Evolutionary conservation across 2,113 vertebrate species (phyloP).

Genomic region (Actinemys pallida): DNA sequence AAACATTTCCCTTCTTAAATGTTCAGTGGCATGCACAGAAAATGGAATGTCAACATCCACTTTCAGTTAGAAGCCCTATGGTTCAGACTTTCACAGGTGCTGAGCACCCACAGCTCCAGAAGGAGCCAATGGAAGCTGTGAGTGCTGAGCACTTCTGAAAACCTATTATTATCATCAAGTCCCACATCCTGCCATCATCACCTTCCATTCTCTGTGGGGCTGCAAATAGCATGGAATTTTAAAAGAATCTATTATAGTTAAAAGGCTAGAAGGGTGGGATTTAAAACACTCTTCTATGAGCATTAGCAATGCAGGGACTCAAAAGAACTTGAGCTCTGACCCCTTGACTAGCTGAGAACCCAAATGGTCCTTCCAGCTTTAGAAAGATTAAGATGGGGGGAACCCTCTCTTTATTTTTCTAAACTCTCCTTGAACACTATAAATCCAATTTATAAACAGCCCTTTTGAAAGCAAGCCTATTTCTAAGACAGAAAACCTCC

Average conservation of each 20-base stretch:
- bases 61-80: neutral
- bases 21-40: neutral
- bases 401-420: constrained; percentile 26
- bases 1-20: neutral
- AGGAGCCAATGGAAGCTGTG: neutral
- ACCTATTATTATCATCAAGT: neutral
- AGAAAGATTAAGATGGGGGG: constrained; percentile 47
- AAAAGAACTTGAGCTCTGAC: neutral
- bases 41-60: rapidly evolving
- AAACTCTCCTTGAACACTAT: constrained; percentile 35
- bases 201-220: neutral
- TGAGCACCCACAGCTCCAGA: neutral
- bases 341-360: neutral
- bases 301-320: neutral
- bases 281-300: neutral
- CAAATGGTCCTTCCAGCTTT: constrained; percentile 44
- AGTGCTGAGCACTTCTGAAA: neutral
- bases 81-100: neutral
- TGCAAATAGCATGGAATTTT: constrained; percentile 21
- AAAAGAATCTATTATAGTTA: neutral
- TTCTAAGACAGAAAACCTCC: neutral
- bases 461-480: neutral
- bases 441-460: constrained; percentile 14
- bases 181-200: neutral
- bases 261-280: neutral